A percentile compares a stretch with the other conserved stretches of the same genome.
These are phyloP conservation scores for Ridgeia piscesae DNA, from an alignment of 1,140 invertebrate species.

Conservation along the genomic window DNA sequence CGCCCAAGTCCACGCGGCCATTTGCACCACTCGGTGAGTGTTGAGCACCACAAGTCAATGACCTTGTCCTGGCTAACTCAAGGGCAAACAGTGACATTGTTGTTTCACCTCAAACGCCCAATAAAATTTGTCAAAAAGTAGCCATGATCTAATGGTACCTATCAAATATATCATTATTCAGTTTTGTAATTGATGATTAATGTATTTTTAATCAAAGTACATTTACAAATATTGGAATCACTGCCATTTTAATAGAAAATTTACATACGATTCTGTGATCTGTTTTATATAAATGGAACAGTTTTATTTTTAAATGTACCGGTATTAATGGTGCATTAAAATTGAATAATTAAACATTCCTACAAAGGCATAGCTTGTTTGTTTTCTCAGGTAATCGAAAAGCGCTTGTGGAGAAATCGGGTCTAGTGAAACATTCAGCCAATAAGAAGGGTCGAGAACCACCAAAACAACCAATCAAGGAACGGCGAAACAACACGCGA, in stretches of 20 bases:
- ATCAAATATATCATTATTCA: neutral
- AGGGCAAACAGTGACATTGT: no score
- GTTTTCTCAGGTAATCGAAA: conserved; percentile 67
- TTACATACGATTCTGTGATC: neutral
- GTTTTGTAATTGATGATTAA: neutral
- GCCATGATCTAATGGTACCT: neutral
- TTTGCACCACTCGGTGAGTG: conserved; percentile 50
- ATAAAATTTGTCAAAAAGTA: no score
- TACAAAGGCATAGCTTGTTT: neutral
- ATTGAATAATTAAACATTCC: neutral
- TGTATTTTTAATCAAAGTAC: neutral
- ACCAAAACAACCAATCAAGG: conserved; percentile 31
- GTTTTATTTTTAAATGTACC: neutral
- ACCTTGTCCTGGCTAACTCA: no score
- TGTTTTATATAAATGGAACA: neutral
- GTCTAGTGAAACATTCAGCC: conserved; percentile 78
- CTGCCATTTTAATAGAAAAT: neutral
- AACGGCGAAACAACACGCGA: conserved; percentile 34
- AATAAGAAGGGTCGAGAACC: conserved; percentile 26
- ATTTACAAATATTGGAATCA: no score
- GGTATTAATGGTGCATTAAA: neutral
- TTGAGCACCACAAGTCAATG: neutral
- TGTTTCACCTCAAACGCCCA: no score
- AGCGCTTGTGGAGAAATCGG: conserved; percentile 84
- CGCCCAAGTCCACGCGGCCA: conserved; percentile 41